These are phyloP conservation scores for Anguilla anguilla DNA, from an alignment of 2,797 vertebrate species.

Conservation along the genomic window DNA sequence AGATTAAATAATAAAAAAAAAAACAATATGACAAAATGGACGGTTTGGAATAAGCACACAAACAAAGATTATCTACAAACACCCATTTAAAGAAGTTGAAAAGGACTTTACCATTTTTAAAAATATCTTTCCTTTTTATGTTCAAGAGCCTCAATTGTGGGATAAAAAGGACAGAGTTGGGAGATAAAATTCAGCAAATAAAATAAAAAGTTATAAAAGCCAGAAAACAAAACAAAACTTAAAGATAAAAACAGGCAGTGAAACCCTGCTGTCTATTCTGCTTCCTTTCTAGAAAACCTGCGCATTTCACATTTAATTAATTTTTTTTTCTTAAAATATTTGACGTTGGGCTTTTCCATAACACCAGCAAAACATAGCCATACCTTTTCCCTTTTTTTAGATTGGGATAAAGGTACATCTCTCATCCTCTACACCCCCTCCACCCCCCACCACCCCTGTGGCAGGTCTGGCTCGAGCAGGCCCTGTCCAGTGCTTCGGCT, in stretches of 20 bases:
- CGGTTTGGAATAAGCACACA: conserved; percentile 18
- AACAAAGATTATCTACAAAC: conserved; percentile 43
- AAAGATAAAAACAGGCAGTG: conserved; percentile 43
- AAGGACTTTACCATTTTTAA: not conserved
- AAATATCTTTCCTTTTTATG: conserved; percentile 43
- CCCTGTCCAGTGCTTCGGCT: conserved; percentile 61
- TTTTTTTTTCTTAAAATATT: not conserved
- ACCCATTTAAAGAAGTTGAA: conserved; percentile 43
- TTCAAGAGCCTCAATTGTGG: conserved; percentile 43
- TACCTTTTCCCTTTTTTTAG: conserved; percentile 18
- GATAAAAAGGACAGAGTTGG: conserved; percentile 49
- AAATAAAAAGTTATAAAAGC: conserved; percentile 37
- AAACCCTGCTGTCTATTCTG: conserved; percentile 41
- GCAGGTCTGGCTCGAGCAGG: conserved; percentile 42
- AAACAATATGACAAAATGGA: conserved; percentile 19
- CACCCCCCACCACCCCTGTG: not conserved
- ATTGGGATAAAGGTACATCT: conserved; percentile 39
- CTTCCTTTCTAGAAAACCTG: not conserved
- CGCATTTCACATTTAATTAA: too few species aligned
- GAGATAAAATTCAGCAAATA: conserved; percentile 42
- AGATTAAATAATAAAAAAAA: not conserved
- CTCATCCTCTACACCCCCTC: conserved; percentile 41
- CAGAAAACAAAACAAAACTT: conserved; percentile 33
- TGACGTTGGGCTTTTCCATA: not conserved
- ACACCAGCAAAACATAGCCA: not conserved